Percentiles rank a stretch among this genome's conserved stretches.
Conservation (phyloP, 1,140 invertebrate genomes). For the Atta colombica region DNA sequence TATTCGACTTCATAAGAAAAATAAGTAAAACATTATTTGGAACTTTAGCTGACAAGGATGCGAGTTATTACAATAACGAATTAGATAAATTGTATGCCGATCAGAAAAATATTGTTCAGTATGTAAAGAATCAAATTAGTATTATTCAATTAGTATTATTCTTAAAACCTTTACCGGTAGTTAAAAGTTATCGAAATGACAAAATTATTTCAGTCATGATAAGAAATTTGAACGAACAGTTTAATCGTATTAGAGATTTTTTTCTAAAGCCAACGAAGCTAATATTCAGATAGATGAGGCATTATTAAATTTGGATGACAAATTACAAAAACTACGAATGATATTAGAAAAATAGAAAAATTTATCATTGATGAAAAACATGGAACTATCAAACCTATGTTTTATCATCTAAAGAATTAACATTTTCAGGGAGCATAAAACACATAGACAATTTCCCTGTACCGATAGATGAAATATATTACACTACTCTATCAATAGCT, state of each 20-base stretch:
- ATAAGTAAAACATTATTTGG: too few relatives aligned
- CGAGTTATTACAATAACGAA: too few relatives aligned
- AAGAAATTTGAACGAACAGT: neutral
- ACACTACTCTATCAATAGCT: neutral
- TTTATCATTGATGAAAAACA: neutral
- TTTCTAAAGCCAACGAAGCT: neutral
- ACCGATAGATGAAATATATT: neutral
- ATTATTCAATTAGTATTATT: too few relatives aligned
- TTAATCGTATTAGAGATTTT: neutral
- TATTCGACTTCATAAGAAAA: too few relatives aligned
- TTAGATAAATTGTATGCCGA: too few relatives aligned
- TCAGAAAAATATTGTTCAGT: too few relatives aligned
- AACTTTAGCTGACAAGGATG: too few relatives aligned
- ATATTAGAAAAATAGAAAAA: neutral
- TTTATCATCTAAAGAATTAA: neutral
- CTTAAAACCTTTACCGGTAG: too few relatives aligned
- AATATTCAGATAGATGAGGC: neutral
- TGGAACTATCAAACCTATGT: neutral
- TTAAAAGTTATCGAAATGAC: too few relatives aligned
- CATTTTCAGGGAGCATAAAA: neutral
- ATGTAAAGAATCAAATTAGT: too few relatives aligned
- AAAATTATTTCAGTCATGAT: too few relatives aligned
- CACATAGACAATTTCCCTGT: neutral
- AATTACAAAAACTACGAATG: neutral
- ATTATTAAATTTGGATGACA: neutral